Evolutionary conservation across 2,797 vertebrate genomes (phyloP), one percentile per base, ranked within the genome.

Genomic region (Protonibea diacanthus): DNA sequence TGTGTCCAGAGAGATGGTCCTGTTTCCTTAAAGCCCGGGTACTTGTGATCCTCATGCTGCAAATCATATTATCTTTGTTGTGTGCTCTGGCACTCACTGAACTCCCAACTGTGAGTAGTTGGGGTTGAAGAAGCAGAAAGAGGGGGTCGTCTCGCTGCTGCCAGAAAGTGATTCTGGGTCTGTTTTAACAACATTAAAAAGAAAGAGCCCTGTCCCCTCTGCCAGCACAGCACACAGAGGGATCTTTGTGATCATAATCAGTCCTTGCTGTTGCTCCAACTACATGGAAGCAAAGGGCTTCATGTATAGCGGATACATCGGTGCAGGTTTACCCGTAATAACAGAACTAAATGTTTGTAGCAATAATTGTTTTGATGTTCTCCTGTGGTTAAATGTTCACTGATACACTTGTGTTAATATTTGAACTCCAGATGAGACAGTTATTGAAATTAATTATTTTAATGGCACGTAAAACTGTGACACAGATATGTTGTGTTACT

Each of bases 191-290:
- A 83, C 80, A 73, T 64, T 82, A 61, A 89, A 89, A 79, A 84
- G 81, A 85, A 81, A 67, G 72, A 73, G 86, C 73, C 33, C 69
- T 81, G 82, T 79, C 78, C 52, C 27, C 69, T 71, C 74, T 81
- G 85, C 88, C 84, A 85, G 78, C 65, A 58, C 76, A 74, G 76
- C 77, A 70, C 83, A 91, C 87, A 91, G 78, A 88, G 82, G 51
- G 71, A 40, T 65, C 75, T 91, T 88, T 93, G 90, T 90, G 40
- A 64, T 73, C 60, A 70, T 67, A 86, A 89, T 80, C 70, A 62
- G 29, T 55, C 51, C 66, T 78, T 62, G 66, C 71, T 78, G 75
- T 72, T 77, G 51, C 57, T 69, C 76, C 77, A 71, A 51, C 61
- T 79, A 74, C 71, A 38, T 64, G 20, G n/a, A 53, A 58, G 33